phyloP scores from a whole-genome alignment of 2,888 invertebrate genomes.

The Celastrina argiolus region DNA sequence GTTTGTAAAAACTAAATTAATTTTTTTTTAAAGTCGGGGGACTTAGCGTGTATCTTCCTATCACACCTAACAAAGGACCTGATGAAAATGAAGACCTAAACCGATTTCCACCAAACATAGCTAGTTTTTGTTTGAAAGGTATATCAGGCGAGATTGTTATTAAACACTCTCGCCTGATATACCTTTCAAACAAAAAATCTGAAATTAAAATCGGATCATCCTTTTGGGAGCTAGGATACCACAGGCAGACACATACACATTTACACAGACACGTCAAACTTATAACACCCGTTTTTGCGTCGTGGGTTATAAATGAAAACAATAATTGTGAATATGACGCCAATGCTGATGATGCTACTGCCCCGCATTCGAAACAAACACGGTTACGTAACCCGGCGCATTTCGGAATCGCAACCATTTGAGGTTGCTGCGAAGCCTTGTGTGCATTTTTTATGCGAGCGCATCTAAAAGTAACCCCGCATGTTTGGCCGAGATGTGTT shows the following conservation, averaged over 20 bases:
- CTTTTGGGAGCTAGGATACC: not conserved
- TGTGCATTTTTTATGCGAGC: slow-evolving; percentile 27
- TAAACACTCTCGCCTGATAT: not conserved
- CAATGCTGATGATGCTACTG: not conserved
- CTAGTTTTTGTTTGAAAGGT: too few relatives aligned
- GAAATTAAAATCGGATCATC: too few relatives aligned
- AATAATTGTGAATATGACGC: not conserved
- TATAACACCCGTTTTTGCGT: too few relatives aligned
- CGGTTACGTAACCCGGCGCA: slow-evolving; percentile 13
- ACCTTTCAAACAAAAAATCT: not conserved
- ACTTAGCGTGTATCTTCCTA: too few relatives aligned
- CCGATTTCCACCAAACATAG: too few relatives aligned
- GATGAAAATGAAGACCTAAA: too few relatives aligned
- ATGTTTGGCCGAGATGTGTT: slow-evolving; percentile 29
- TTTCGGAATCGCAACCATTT: slow-evolving; percentile 14
- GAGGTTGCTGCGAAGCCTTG: slow-evolving; percentile 26
- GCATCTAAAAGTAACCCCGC: slow-evolving; percentile 31
- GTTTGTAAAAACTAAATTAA: too few relatives aligned
- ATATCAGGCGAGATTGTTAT: too few relatives aligned
- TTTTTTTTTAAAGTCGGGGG: too few relatives aligned
- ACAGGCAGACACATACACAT: too few relatives aligned
- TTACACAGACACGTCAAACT: not conserved
- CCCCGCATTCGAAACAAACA: slow-evolving; percentile 10
- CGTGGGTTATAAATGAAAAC: too few relatives aligned
- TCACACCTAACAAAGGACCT: too few relatives aligned